phyloP scores from a whole-genome alignment of 2,888 invertebrate species.

The Machimus atricapillus region DNA sequence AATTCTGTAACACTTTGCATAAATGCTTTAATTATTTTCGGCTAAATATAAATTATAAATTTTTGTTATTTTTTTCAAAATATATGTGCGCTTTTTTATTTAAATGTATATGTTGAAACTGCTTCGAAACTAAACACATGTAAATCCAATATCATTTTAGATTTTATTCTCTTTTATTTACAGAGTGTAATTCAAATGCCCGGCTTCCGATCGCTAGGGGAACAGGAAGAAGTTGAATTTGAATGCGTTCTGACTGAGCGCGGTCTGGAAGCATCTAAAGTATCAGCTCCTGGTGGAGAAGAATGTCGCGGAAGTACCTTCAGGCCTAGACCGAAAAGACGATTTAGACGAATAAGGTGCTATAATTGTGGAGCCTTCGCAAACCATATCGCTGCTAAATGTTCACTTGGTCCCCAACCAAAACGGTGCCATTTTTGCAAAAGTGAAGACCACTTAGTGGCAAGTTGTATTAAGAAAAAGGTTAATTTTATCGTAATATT shows the following conservation, averaged over 20 bases:
- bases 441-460: slow-evolving; percentile 86
- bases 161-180: slow-evolving; percentile 52
- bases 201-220: slow-evolving; percentile 84
- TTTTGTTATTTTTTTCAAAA: no score
- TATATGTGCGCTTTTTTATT: no score
- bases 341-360: slow-evolving; percentile 87
- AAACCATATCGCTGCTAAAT: slow-evolving; percentile 91
- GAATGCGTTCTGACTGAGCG: slow-evolving; percentile 84
- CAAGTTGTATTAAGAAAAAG: slow-evolving; percentile 78
- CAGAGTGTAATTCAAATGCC: slow-evolving; percentile 92
- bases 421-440: slow-evolving; percentile 89
- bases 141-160: background rate
- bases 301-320: slow-evolving; percentile 85
- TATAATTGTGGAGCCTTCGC: slow-evolving; percentile 94
- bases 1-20: no score
- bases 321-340: slow-evolving; percentile 80
- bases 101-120: no score
- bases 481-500: slow-evolving; percentile 47
- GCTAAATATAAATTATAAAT: no score
- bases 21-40: no score
- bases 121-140: background rate
- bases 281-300: slow-evolving; percentile 77
- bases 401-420: slow-evolving; percentile 85
- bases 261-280: slow-evolving; percentile 85
- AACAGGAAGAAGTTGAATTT: slow-evolving; percentile 88